Base-by-base conservation (phyloP, 2,888 invertebrate species). In the Zhuqinia jingwanae region DNA sequence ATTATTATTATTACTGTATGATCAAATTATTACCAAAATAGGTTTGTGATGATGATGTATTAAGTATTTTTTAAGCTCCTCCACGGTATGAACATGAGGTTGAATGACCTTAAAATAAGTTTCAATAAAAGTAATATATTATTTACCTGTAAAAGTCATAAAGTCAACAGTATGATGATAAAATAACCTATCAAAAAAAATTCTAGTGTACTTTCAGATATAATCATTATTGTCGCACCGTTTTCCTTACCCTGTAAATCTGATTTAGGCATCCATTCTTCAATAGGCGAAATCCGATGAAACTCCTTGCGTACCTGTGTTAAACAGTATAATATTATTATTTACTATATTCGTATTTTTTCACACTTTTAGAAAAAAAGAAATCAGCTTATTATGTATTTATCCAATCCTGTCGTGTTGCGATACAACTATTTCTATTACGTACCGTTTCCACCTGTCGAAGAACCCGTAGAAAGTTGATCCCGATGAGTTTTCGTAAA, bases 391-490 rank as follows among this genome's bases (percentile, higher is more conserved):
- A n/a, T n/a, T n/a, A n/a, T n/a, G n/a, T n/a, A n/a, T n/a, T n/a
- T n/a, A n/a, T n/a, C n/a, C n/a, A n/a, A n/a, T n/a, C n/a, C n/a
- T n/a, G n/a, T n/a, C n/a, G n/a, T n/a, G n/a, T n/a, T n/a, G n/a
- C n/a, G n/a, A n/a, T n/a, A n/a, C n/a, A n/a, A n/a, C n/a, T n/a
- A n/a, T n/a, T n/a, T n/a, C n/a, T n/a, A n/a, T n/a, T n/a, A 56
- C 79, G 90, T 91, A 97, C 95, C 93, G 95, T 94, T 92, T 96
- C 96, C 80, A 95, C 96, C 89, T 93, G 93, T 70, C 92, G 91
- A 91, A 97, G 94, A 91, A 96, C 97, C 92, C 97, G 95, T 91
- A 97, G 93, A 91, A 96, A 95, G 93, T 97, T 96, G 92, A 95
- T 94, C 81, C 97, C 97, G 50, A 96, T 96, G 92, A 97, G 93